These are phyloP conservation scores for Pheosia gnoma DNA, from an alignment of 2,888 invertebrate genomes.

Conservation along the genomic window DNA sequence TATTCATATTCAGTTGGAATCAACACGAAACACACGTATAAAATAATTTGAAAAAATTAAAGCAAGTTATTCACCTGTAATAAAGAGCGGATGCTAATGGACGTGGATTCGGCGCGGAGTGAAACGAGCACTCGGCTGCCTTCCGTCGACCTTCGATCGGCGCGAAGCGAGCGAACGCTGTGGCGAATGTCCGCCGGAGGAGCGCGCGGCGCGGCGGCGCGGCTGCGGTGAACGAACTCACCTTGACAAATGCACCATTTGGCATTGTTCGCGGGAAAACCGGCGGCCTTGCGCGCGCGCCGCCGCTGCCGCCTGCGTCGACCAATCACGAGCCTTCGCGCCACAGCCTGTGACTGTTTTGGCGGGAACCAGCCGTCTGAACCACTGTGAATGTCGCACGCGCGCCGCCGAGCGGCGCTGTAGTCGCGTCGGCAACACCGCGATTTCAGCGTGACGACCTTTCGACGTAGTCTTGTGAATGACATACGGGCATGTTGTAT, in stretches of 20 bases:
- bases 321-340: constrained; percentile 79
- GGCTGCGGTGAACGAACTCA: constrained; percentile 81
- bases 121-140: constrained; percentile 63
- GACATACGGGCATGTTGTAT: constrained; percentile 53
- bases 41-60: constrained; percentile 40
- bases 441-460: constrained; percentile 64
- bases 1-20: constrained; percentile 10
- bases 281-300: constrained; percentile 82
- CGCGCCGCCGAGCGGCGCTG: constrained; percentile 54
- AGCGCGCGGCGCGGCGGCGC: constrained; percentile 61
- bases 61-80: constrained; percentile 73
- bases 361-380: constrained; percentile 65
- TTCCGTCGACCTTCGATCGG: constrained; percentile 78
- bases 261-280: constrained; percentile 85
- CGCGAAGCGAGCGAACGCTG: constrained; percentile 65
- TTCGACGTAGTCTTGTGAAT: constrained; percentile 61
- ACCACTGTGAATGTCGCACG: constrained; percentile 46
- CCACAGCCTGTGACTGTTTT: constrained; percentile 80
- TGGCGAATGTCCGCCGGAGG: constrained; percentile 62
- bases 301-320: constrained; percentile 58
- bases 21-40: constrained; percentile 17
- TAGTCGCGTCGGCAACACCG: constrained; percentile 51
- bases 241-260: constrained; percentile 85
- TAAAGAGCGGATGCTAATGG: constrained; percentile 67
- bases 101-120: constrained; percentile 64